Evolutionary conservation across 2,113 vertebrate species (phyloP).

Genomic region (Polypterus senegalus): DNA sequence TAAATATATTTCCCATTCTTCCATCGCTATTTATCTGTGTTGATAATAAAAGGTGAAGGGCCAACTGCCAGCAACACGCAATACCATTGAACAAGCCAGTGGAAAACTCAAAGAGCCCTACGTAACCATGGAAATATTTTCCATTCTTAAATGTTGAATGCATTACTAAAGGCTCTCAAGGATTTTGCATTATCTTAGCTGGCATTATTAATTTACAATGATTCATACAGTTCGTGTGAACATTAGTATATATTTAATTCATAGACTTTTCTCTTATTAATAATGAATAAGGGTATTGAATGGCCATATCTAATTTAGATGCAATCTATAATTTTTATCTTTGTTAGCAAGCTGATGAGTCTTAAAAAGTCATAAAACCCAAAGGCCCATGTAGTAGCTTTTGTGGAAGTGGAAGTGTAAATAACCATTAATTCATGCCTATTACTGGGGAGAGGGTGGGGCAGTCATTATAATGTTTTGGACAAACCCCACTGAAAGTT

Average conservation of each 20-base stretch:
- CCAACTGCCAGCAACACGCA: too few species aligned
- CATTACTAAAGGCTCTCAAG: background rate
- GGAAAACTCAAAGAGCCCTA: background rate
- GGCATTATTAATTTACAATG: conserved; percentile 19
- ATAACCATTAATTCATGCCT: background rate
- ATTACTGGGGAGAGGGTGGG: background rate
- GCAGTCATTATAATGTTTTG: too few species aligned
- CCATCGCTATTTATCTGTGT: too few species aligned
- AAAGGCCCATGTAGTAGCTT: background rate
- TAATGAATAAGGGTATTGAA: conserved; percentile 13
- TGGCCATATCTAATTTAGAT: conserved; percentile 2
- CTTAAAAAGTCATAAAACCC: background rate
- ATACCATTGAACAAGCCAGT: background rate
- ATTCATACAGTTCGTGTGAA: conserved; percentile 29
- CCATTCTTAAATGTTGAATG: background rate
- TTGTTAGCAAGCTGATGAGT: background rate
- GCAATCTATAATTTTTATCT: background rate
- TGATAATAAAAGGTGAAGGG: too few species aligned
- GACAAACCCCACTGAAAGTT: background rate
- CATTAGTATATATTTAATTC: conserved; percentile 27
- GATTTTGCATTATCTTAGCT: conserved; percentile 19
- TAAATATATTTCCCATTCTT: too few species aligned
- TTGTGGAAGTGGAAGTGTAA: background rate
- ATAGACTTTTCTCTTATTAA: conserved; percentile 24
- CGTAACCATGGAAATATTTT: conserved; percentile 12